Conservation (phyloP, 1,140 invertebrate species). For the Dolichoris vasculosae region DNA sequence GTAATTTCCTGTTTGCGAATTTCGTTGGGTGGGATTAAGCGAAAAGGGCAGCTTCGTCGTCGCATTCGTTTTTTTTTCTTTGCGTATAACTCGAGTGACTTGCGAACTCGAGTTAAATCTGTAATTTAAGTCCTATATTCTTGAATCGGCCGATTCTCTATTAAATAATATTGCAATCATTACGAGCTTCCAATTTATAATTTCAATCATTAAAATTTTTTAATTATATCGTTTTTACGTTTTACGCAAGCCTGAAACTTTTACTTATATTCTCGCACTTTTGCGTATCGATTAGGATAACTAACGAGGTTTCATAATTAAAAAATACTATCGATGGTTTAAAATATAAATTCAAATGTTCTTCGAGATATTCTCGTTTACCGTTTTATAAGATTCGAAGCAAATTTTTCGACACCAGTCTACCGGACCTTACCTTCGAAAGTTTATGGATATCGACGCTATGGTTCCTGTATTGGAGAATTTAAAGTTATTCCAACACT, state of each 20-base stretch:
- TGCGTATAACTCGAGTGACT: constrained; percentile 18
- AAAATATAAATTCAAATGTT: neutral
- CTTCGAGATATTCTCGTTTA: too few species aligned
- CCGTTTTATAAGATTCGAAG: too few species aligned
- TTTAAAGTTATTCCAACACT: too few species aligned
- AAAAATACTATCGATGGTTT: neutral
- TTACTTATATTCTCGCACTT: neutral
- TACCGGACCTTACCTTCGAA: too few species aligned
- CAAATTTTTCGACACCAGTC: too few species aligned
- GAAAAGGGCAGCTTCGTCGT: neutral
- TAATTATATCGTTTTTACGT: neutral
- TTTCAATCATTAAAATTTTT: too few species aligned
- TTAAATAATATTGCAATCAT: constrained; percentile 15
- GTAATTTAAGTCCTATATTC: constrained; percentile 28
- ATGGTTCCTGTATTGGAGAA: too few species aligned
- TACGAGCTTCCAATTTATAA: constrained; percentile 18
- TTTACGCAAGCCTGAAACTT: neutral
- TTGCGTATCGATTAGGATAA: too few species aligned
- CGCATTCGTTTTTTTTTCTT: neutral
- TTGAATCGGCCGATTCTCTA: neutral
- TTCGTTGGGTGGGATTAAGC: constrained; percentile 14
- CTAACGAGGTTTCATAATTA: neutral
- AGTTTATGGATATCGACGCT: too few species aligned
- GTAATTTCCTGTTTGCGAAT: constrained; percentile 51
- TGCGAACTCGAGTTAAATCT: constrained; percentile 41